A percentile compares a stretch with the other conserved stretches of the same genome.
These are phyloP conservation scores for Ips typographus DNA, from an alignment of 1,140 invertebrate species.

Conservation along the genomic window DNA sequence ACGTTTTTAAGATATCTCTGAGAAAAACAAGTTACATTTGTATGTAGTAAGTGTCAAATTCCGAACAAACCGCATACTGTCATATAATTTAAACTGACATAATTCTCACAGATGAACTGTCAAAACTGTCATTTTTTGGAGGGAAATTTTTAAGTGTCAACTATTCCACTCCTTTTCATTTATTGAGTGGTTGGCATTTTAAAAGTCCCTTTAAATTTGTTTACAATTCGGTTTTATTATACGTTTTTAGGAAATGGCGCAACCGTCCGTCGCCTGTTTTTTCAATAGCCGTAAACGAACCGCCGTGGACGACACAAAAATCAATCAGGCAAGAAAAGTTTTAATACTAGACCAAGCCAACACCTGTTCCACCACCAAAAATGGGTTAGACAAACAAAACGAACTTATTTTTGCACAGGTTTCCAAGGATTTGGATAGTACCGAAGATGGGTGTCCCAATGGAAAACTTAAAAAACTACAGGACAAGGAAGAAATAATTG, in stretches of 20 bases:
- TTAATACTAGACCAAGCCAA: constrained; percentile 53
- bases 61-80: too few relatives aligned
- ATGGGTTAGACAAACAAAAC: constrained; percentile 16
- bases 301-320: constrained; percentile 63
- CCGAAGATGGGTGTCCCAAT: constrained; percentile 24
- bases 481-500: constrained; percentile 34
- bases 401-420: constrained; percentile 24
- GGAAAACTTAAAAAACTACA: constrained; percentile 28
- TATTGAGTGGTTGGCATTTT: neutral
- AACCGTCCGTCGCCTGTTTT: constrained; percentile 68
- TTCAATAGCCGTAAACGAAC: constrained; percentile 70
- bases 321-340: constrained; percentile 62
- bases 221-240: constrained; percentile 29
- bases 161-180: too few relatives aligned
- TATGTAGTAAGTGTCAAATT: too few relatives aligned
- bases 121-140: constrained; percentile 34
- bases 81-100: neutral
- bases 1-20: too few relatives aligned
- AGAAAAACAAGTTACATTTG: too few relatives aligned
- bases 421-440: constrained; percentile 6
- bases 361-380: constrained; percentile 4
- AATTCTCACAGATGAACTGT: neutral
- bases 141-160: constrained; percentile 31
- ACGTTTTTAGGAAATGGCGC: constrained; percentile 59
- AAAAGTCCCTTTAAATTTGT: constrained; percentile 41